Conservation (phyloP, 2,888 invertebrate genomes). For the Scaptomyza caliginosa region DNA sequence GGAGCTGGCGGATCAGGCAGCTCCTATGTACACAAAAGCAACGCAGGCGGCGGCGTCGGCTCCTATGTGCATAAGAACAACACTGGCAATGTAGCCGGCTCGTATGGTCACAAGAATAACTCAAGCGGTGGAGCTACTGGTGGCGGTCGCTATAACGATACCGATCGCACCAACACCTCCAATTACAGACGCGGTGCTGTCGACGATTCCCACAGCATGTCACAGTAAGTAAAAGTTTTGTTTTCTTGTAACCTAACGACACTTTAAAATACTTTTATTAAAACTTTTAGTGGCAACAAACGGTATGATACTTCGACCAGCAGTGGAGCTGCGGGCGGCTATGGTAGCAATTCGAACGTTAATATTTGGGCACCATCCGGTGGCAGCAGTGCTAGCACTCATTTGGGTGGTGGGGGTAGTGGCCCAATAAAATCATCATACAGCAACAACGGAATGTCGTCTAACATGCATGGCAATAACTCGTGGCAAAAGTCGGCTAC, state of each 20-base stretch:
- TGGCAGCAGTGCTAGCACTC: constrained; percentile 62
- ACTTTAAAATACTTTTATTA: not conserved
- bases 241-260: not conserved
- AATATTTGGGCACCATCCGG: constrained; percentile 75
- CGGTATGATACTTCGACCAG: constrained; percentile 81
- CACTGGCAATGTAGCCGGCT: constrained; percentile 51
- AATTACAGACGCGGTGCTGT: constrained; percentile 73
- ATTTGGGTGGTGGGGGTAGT: constrained; percentile 64
- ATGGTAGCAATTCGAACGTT: constrained; percentile 65
- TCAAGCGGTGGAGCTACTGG: constrained; percentile 48
- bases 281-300: constrained; percentile 63
- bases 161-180: constrained; percentile 72
- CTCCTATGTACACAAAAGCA: constrained; percentile 66
- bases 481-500: constrained; percentile 80
- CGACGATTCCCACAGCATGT: constrained; percentile 68
- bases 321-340: constrained; percentile 64
- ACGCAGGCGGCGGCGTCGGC: constrained; percentile 52
- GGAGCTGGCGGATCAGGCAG: constrained; percentile 62
- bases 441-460: constrained; percentile 80
- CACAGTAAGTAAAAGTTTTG: constrained; percentile 45
- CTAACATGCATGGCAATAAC: constrained; percentile 74
- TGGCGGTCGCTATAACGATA: constrained; percentile 74
- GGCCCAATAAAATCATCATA: constrained; percentile 82
- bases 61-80: constrained; percentile 70
- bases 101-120: constrained; percentile 68